Base-by-base conservation (phyloP, 2,113 vertebrate genomes). In the Aptenodytes patagonicus region DNA sequence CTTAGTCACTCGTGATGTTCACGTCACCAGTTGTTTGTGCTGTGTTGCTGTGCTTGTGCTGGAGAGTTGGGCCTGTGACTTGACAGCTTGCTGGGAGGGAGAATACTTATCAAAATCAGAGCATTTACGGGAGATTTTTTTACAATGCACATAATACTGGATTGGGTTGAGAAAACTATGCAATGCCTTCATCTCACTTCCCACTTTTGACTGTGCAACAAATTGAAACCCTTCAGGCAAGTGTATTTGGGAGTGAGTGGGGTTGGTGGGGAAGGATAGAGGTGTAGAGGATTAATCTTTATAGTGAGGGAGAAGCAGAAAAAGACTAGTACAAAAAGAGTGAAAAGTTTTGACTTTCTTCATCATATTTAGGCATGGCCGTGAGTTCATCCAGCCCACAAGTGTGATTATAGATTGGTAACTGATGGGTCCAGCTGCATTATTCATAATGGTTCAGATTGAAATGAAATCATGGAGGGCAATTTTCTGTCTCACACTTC, bases 401-500 rank as follows among this genome's bases (percentile, higher is more conserved):
- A 88, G 81, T 60, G 83, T 90, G 87, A 83, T 96, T 94, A 89
- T 49, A 60, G 91, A 75, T 86, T 80, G 93, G 89, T 83, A 90
- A 93, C 88, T 62, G 89, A 79, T 95, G 78, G 84, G 96, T 82
- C 94, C 85, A 94, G 94, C 88, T 97, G 96, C 96, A 96, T 98
- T 97, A 95, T 97, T 97, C 87, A 95, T 98, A 96, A 84, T 65
- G 90, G 79, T 87, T 96, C 84, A 93, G 95, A 94, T 90, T 89
- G 98, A 97, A 98, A 97, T 97, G 98, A 98, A 98, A 98, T 98
- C 93, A 64, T 71, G 7, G 92, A 97, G 97, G 97, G 92, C 90
- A 95, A 95, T 98, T 98, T 98, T 98, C 95, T 96, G 96, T 98
- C 96, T 98, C 96, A 87, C 91, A 83, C 97, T 97, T 97, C 98